Conservation (phyloP, 2,888 invertebrate genomes). For the Xestia xanthographa region DNA sequence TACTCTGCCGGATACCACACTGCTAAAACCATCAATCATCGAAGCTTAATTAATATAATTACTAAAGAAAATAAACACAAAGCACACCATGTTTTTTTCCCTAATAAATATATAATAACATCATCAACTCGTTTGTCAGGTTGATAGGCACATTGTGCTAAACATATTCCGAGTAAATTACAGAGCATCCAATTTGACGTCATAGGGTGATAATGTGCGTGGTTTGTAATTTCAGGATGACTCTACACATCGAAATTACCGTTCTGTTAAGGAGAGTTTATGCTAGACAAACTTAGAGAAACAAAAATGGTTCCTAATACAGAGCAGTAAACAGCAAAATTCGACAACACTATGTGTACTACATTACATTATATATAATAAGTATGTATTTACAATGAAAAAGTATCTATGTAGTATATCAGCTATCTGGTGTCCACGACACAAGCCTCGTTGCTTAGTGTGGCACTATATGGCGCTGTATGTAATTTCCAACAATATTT, state of each 20-base stretch:
- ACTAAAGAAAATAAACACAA: not conserved
- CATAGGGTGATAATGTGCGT: constrained; percentile 31
- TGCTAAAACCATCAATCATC: not conserved
- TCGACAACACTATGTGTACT: too few species aligned
- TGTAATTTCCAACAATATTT: too few species aligned
- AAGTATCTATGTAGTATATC: too few species aligned
- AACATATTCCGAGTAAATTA: constrained; percentile 44
- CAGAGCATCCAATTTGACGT: constrained; percentile 48
- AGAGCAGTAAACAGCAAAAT: not conserved
- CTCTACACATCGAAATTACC: constrained; percentile 43
- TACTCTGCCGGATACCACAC: too few species aligned
- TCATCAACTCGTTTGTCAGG: constrained; percentile 22
- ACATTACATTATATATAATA: too few species aligned
- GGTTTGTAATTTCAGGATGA: constrained; percentile 42
- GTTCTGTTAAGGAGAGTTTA: constrained; percentile 17
- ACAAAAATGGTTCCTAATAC: not conserved
- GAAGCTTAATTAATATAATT: not conserved
- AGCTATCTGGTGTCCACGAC: too few species aligned
- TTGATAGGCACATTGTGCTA: constrained; percentile 39
- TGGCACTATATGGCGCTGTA: too few species aligned
- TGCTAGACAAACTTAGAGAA: not conserved
- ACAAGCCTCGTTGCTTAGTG: too few species aligned
- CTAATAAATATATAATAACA: constrained; percentile 34
- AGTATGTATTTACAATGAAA: too few species aligned
- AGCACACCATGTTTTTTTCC: not conserved